Conservation (phyloP, 2,888 invertebrate species). For the Epicampocera succincta region DNA sequence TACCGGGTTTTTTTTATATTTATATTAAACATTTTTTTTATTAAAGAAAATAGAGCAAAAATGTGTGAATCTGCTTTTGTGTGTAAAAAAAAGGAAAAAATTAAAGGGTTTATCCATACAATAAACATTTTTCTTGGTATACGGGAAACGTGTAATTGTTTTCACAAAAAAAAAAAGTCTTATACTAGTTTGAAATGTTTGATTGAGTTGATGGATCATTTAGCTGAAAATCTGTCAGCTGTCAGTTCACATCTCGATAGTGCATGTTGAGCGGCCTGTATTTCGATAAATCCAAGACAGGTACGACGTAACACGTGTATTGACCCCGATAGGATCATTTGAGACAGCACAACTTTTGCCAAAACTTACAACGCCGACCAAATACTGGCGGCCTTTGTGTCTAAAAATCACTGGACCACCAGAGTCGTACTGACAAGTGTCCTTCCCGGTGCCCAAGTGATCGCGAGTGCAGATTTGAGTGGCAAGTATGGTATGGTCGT, state of each 20-base stretch:
- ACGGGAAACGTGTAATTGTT: no score
- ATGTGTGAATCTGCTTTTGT: no score
- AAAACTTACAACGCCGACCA: slow-evolving; percentile 83
- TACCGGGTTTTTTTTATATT: no score
- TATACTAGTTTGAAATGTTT: no score
- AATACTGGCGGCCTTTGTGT: slow-evolving; percentile 77
- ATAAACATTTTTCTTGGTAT: no score
- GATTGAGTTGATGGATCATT: no score
- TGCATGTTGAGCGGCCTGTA: slow-evolving; percentile 72
- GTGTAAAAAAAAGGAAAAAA: no score
- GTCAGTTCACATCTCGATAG: neutral
- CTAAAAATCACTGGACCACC: slow-evolving; percentile 83
- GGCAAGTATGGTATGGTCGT: slow-evolving; percentile 54
- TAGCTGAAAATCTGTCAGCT: no score
- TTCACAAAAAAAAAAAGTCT: no score
- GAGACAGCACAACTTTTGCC: slow-evolving; percentile 82
- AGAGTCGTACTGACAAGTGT: slow-evolving; percentile 83
- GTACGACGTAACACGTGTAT: slow-evolving; percentile 83
- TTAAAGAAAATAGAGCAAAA: no score
- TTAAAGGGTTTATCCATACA: no score
- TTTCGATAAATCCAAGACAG: slow-evolving; percentile 82
- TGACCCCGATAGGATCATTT: slow-evolving; percentile 82
- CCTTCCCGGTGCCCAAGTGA: slow-evolving; percentile 73
- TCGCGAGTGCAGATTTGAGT: slow-evolving; percentile 76
- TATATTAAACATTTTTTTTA: no score